Evolutionary conservation across 2,797 vertebrate genomes (phyloP), one percentile per base, ranked within the genome.

Genomic region (Thamnophis elegans): DNA sequence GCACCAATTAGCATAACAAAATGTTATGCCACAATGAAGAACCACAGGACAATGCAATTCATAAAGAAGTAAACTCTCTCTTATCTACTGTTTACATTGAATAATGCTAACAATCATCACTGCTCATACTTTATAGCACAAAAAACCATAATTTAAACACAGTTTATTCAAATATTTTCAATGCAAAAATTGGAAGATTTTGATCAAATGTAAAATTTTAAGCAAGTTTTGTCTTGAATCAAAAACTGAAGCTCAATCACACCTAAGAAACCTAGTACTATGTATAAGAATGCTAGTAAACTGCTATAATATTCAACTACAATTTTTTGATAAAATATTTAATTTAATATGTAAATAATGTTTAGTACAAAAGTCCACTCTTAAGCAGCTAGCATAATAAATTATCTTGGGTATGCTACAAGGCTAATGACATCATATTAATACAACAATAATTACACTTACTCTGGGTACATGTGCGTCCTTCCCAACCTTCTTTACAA

Each of bases 401-500:
- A 18, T 28, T 3, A 47, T 18, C 2, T n/a, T 36, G 28, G n/a
- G 62, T 62, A 90, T 36, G 56, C 18, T n/a, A n/a, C 32, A 10
- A 11, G 42, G 14, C 9, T 60, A 88, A 26, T 56, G 54, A 4
- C 36, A 82, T 59, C 78, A 87, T 87, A 54, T 91, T 85, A 51
- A 89, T 91, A 47, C 87, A 55, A 86, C 54, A 78, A 94, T 82
- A n/a, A 58, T 91, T 59, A 90, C 56, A 91, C 98, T 96, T 98
- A 99, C 99, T 98, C 96, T 98, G 98, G 0, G 98, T 98, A 95
- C 99, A 99, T 87, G 98, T 98, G 60, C 98, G 97, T 91, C 99
- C 99, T 95, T 99, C 98, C 99, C 99, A 99, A 93, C 99, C 99
- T 1, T 99, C 99, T 55, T 98, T 99, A 97, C 99, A 99, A 96